These are phyloP conservation scores for Arctia plantaginis DNA, from an alignment of 2,888 invertebrate species.

Conservation along the genomic window DNA sequence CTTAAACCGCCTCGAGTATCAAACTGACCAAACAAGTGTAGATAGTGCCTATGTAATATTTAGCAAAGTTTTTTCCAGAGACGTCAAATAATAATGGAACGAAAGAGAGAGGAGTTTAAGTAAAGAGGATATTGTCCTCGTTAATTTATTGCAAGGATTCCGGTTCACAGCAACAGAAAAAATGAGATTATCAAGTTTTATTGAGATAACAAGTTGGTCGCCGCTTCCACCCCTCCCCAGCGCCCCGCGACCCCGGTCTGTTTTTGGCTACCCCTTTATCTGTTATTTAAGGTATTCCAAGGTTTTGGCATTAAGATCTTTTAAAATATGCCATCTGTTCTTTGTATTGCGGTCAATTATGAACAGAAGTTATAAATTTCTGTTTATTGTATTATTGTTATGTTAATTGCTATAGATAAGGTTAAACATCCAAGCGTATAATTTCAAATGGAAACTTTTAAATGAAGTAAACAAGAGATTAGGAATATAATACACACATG, in stretches of 20 bases:
- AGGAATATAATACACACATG: slow-evolving; percentile 12
- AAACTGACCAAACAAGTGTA: slow-evolving; percentile 17
- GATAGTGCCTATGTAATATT: slow-evolving; percentile 24
- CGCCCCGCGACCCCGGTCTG: neutral
- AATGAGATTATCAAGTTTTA: slow-evolving; percentile 31
- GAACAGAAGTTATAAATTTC: neutral
- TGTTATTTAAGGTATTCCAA: slow-evolving; percentile 14
- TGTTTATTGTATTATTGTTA: no score
- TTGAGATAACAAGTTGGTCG: slow-evolving; percentile 24
- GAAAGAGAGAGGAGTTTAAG: slow-evolving; percentile 15
- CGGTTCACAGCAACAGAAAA: slow-evolving; percentile 14
- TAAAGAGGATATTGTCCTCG: slow-evolving; percentile 17
- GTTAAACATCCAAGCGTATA: no score
- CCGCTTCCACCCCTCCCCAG: neutral
- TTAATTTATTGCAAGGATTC: slow-evolving; percentile 24
- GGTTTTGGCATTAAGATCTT: slow-evolving; percentile 17
- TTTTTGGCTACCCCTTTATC: slow-evolving; percentile 15
- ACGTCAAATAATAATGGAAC: slow-evolving; percentile 31
- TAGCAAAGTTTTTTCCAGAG: slow-evolving; percentile 19
- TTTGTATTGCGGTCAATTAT: slow-evolving; percentile 17
- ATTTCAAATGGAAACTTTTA: neutral
- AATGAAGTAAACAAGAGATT: slow-evolving; percentile 1
- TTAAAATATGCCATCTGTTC: slow-evolving; percentile 19
- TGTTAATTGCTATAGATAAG: neutral
- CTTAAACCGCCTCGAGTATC: slow-evolving; percentile 12